These are phyloP conservation scores for Rhagophthalmus giganteus DNA, from an alignment of 2,888 invertebrate genomes.

Conservation along the genomic window DNA sequence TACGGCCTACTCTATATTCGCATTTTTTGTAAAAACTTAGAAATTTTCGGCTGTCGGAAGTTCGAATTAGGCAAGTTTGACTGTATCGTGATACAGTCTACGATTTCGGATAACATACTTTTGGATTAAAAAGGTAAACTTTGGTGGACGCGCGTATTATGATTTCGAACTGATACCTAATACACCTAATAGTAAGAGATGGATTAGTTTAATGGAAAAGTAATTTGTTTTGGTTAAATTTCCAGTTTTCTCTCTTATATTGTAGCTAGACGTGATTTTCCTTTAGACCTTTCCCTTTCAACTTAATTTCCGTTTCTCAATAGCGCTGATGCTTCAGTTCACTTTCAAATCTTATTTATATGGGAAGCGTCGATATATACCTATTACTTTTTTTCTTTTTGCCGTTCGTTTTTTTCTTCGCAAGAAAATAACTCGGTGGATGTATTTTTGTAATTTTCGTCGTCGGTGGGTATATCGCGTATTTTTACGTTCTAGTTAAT, in stretches of 20 bases:
- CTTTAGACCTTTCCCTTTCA: constrained; percentile 14
- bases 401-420: background rate
- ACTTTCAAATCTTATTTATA: constrained; percentile 3
- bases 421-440: background rate
- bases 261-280: constrained; percentile 13
- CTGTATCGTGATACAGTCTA: too few relatives aligned
- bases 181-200: too few relatives aligned
- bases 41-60: too few relatives aligned
- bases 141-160: too few relatives aligned
- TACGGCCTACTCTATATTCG: too few relatives aligned
- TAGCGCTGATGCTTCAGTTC: constrained; percentile 5
- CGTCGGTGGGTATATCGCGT: too few relatives aligned
- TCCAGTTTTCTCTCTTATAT: constrained; percentile 3
- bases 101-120: too few relatives aligned
- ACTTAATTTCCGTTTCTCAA: constrained; percentile 12
- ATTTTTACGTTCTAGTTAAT: too few relatives aligned
- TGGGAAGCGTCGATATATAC: background rate
- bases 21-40: too few relatives aligned
- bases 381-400: background rate
- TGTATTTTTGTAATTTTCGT: background rate
- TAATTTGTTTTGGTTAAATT: constrained; percentile 12
- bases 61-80: too few relatives aligned
- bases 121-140: too few relatives aligned
- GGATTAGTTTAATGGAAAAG: constrained; percentile 12
- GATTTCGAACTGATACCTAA: too few relatives aligned